Base-by-base conservation (phyloP, 2,888 invertebrate genomes). In the Dusona sp. region DNA sequence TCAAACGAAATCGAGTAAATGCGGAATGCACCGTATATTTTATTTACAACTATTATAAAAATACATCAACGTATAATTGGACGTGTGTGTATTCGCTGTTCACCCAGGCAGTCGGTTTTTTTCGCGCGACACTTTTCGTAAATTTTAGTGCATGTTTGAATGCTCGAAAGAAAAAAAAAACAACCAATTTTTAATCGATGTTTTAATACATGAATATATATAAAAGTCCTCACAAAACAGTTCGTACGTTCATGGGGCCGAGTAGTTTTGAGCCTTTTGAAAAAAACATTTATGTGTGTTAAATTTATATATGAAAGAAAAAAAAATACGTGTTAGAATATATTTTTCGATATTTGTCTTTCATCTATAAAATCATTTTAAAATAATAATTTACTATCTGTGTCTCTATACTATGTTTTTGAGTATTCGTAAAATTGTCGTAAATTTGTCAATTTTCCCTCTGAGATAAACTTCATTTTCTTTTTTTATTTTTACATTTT, bases 81-180 rank as follows among this genome's bases (percentile, higher is more conserved):
- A 81, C 84, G 70, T 86, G 74, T 84, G 84, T 86, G 86, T 86
- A 86, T 65, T 86, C 81, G 81, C 64, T 86, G 86, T 84, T 79
- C 84, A 84, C 86, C 81, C 78, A 86, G 61, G 80, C 80, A 79
- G 84, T 74, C 68, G 25, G 25, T 70, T 70, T 54, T 68, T 29
- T 57, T 75, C 81, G 81, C 86, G 86, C 79, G 84, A 84, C 86
- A 86, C 86, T 64, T 74, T 29, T 79, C 75, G 84, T 86, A 86
- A 74, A 74, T 68, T 61, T 48, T 89, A 86, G 86, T 88, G 90
- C 90, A 90, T 82, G 86, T 51, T 48, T 86, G 84, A 84, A 86
- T 84, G 86, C 81, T 84, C 74, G 11, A 29, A 68, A 68, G n/a
- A 54, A 36, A 70, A 45, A 54, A 22, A 65, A 68, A 57, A 19